These are phyloP conservation scores for Drosophila bipectinata DNA, from an alignment of 1,140 invertebrate genomes.

Conservation along the genomic window DNA sequence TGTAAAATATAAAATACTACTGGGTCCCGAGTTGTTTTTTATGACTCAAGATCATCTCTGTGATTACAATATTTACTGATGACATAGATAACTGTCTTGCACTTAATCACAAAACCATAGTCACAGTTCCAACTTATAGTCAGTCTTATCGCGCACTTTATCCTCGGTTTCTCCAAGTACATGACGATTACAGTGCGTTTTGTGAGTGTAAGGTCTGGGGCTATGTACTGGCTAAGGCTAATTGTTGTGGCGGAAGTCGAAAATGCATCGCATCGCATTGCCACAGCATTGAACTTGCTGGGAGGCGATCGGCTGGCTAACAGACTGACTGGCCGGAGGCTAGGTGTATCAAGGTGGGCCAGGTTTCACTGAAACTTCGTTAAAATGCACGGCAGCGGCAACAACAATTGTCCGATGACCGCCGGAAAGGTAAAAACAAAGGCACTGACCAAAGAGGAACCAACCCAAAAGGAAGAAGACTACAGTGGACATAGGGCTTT, in stretches of 20 bases:
- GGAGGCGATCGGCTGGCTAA: constrained; percentile 25
- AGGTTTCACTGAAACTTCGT: constrained; percentile 59
- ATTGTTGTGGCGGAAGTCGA: constrained; percentile 65
- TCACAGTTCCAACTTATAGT: not conserved
- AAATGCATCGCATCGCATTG: constrained; percentile 49
- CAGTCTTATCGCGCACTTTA: constrained; percentile 22
- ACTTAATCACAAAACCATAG: constrained; percentile 14
- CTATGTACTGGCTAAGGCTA: constrained; percentile 21
- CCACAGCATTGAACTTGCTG: constrained; percentile 69
- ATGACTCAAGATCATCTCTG: constrained; percentile 29
- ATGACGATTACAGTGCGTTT: constrained; percentile 8
- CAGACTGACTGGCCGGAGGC: constrained; percentile 35
- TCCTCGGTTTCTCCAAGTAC: constrained; percentile 24
- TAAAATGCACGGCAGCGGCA: constrained; percentile 52
- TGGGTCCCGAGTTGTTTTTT: constrained; percentile 1
- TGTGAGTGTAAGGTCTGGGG: constrained; percentile 12
- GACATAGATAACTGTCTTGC: constrained; percentile 27
- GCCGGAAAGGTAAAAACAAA: constrained; percentile 67
- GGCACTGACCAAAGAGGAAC: constrained; percentile 23
- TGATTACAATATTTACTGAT: constrained; percentile 35
- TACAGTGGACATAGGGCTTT: constrained; percentile 10
- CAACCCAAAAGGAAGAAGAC: constrained; percentile 8
- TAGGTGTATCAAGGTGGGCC: constrained; percentile 68
- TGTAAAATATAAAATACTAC: not conserved
- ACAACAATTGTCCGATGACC: constrained; percentile 47